phyloP scores from a whole-genome alignment of 2,113 vertebrate genomes.

The Tyto alba region DNA sequence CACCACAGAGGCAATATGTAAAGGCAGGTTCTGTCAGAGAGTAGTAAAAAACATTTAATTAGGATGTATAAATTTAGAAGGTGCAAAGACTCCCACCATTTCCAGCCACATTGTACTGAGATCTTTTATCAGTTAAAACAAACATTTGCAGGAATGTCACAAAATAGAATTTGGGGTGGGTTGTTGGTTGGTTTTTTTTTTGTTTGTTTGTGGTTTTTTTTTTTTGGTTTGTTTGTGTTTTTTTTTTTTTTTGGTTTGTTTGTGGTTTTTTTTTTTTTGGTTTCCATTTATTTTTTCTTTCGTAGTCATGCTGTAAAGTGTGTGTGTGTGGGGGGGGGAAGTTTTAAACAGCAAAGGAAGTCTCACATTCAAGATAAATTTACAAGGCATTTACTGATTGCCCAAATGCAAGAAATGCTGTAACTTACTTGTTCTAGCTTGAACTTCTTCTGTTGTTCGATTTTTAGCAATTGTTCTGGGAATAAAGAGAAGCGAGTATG shows the following conservation, averaged over 20 bases:
- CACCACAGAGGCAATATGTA: not conserved
- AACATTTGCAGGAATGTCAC: not conserved
- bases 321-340: fast-evolving
- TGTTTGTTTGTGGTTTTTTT: not conserved
- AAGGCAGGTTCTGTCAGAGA: not conserved
- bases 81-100: not conserved
- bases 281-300: not conserved
- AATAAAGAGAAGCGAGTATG: not conserved
- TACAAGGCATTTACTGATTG: not conserved
- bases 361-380: not conserved
- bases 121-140: not conserved
- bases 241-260: no score
- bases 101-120: not conserved
- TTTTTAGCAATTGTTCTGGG: not conserved
- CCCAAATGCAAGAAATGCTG: not conserved
- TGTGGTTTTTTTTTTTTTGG: not conserved
- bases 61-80: not conserved
- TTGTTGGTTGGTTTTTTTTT: no score
- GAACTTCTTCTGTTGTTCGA: not conserved
- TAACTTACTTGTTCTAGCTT: not conserved
- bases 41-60: not conserved
- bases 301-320: not conserved
- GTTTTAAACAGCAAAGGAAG: not conserved
- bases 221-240: not conserved
- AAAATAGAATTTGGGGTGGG: not conserved